Evolutionary conservation across 2,113 vertebrate species (phyloP), one percentile per base, ranked within the genome.

Genomic region (Zootoca vivipara): DNA sequence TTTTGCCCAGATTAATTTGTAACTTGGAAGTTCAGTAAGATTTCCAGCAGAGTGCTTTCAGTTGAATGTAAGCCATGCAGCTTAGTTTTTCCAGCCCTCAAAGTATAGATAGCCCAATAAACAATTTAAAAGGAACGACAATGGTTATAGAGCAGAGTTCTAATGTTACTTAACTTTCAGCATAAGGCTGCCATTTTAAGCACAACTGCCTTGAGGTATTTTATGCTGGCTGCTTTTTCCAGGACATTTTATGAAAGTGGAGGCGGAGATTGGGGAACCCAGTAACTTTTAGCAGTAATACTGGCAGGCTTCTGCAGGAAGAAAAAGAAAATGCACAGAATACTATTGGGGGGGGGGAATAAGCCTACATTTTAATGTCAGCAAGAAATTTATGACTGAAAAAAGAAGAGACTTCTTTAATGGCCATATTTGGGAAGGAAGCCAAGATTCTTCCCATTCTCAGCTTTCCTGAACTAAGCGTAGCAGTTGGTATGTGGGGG

Each of bases 1-100:
- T 93, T 92, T 95, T 95, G 93, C 94, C 91, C 91, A 94, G 78
- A 91, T 94, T 94, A 94, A 95, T 95, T 95, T 95, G 93, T 94
- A 95, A 89, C 92, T 95, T 94, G 89, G 62, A 89, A 85, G 89
- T 88, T 93, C 88, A 89, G 87, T 92, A 87, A 93, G 75, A 67
- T 85, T 91, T 84, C 86, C 91, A 88, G 88, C 85, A 88, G 89
- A 91, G n/a, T 80, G 85, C 75, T 90, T 87, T 92, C 90, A 93
- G 92, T 88, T 95, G 89, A 93, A 87, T 90, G 88, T 89, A 88
- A 91, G 85, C 46, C 77, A 92, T 89, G 85, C 89, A 69, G 87
- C 87, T 90, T 93, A 70, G 15, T 84, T 90, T 58, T 93, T 78
- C 89, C 91, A 93, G 91, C 92, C 58, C 64, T 90, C 78, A 88